phyloP scores from a whole-genome alignment of 2,113 vertebrate species.

The Anas platyrhynchos region DNA sequence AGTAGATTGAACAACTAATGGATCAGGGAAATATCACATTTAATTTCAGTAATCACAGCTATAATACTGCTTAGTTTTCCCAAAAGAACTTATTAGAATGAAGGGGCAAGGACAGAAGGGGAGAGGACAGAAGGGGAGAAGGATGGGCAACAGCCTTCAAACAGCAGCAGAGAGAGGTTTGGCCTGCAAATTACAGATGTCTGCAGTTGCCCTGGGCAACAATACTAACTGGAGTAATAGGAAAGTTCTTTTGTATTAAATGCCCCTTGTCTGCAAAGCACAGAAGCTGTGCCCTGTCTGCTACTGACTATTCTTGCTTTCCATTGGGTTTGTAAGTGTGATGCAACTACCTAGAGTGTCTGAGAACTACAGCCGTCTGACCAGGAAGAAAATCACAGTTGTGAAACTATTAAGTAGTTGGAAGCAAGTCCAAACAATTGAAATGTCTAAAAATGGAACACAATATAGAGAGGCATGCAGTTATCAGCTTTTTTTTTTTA shows the following conservation, averaged over 20 bases:
- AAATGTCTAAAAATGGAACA: neutral
- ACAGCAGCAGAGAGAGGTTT: neutral
- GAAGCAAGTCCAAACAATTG: neutral
- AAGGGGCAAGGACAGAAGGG: neutral
- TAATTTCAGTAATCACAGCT: neutral
- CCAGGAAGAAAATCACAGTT: neutral
- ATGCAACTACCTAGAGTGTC: rapidly evolving
- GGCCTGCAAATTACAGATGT: neutral
- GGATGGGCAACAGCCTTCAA: neutral
- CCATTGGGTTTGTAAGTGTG: neutral
- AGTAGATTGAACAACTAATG: neutral
- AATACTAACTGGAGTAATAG: neutral
- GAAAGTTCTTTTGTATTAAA: neutral
- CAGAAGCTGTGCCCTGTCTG: neutral
- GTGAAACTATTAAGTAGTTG: too few relatives aligned
- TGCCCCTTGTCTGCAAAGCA: neutral
- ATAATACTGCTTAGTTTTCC: neutral
- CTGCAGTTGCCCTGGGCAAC: neutral
- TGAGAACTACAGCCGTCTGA: neutral
- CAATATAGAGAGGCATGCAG: neutral
- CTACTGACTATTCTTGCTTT: neutral
- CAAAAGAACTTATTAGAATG: neutral
- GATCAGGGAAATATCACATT: neutral
- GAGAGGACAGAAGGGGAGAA: neutral
- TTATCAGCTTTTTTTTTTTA: neutral